Evolutionary conservation across 2,113 vertebrate genomes (phyloP).

Genomic region (Pseudolaguvia tuberculata): DNA sequence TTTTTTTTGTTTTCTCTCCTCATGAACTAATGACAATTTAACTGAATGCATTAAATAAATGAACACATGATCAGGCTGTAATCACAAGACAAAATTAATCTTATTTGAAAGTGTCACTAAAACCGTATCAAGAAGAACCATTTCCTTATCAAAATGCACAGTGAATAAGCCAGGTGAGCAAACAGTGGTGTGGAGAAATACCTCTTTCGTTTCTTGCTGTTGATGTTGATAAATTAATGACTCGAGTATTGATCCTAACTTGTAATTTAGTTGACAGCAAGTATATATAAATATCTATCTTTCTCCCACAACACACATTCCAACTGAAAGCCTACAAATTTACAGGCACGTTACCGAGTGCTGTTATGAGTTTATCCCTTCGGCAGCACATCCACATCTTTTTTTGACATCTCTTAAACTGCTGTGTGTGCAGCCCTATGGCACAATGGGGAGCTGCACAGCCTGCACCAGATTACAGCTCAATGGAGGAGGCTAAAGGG

Average conservation of each 20-base stretch:
- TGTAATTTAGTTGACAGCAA: conserved; percentile 38
- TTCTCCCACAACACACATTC: neutral
- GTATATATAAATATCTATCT: neutral
- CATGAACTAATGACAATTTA: neutral
- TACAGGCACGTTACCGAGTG: conserved; percentile 33
- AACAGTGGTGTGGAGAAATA: conserved; percentile 1
- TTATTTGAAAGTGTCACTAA: neutral
- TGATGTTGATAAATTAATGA: neutral
- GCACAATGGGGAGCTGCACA: neutral
- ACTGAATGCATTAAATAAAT: neutral
- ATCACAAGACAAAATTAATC: conserved; percentile 1
- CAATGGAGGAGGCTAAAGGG: conserved; percentile 5
- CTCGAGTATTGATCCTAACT: neutral
- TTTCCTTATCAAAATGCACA: conserved; percentile 6
- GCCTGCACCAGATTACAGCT: neutral
- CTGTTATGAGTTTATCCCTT: conserved; percentile 30
- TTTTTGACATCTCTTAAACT: conserved; percentile 8
- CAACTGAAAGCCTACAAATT: conserved; percentile 37
- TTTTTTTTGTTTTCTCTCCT: neutral
- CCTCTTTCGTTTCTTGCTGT: conserved; percentile 11
- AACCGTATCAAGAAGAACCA: neutral
- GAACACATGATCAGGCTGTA: conserved; percentile 15
- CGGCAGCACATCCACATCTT: conserved; percentile 1
- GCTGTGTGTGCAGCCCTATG: conserved; percentile 13
- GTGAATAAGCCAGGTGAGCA: neutral